Evolutionary conservation across 2,797 vertebrate species (phyloP).

Genomic region (Kryptolebias ocellatus): DNA sequence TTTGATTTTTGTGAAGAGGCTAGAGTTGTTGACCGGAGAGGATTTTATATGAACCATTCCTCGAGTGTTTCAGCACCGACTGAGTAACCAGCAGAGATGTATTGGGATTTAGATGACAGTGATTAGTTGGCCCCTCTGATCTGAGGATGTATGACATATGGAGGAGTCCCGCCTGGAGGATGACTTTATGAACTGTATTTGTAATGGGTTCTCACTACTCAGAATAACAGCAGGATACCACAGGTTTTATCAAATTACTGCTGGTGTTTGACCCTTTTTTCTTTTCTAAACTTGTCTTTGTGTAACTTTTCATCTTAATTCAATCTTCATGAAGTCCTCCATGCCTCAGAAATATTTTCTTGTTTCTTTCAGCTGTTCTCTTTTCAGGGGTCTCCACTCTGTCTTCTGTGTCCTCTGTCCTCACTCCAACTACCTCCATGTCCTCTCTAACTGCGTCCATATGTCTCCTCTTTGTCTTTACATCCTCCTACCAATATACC

Average conservation of each 20-base stretch:
- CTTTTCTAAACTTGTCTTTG: not conserved
- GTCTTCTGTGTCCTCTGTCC: too few relatives aligned
- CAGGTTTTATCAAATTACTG: slow-evolving; percentile 14
- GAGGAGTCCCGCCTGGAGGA: slow-evolving; percentile 39
- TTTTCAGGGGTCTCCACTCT: too few relatives aligned
- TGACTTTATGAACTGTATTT: slow-evolving; percentile 51
- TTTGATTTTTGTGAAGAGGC: slow-evolving; percentile 25
- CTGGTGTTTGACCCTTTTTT: slow-evolving; percentile 6
- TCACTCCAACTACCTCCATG: too few relatives aligned
- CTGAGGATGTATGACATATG: slow-evolving; percentile 52
- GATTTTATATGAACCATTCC: slow-evolving; percentile 50
- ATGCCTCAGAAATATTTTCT: slow-evolving; percentile 3
- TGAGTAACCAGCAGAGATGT: slow-evolving; percentile 38
- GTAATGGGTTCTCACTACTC: slow-evolving; percentile 41
- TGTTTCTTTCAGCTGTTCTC: too few relatives aligned
- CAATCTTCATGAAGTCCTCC: not conserved
- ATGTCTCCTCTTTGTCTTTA: too few relatives aligned
- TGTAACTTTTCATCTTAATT: not conserved
- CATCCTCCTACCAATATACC: too few relatives aligned
- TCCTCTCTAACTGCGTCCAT: too few relatives aligned
- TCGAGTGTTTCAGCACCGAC: slow-evolving; percentile 61
- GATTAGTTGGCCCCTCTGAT: slow-evolving; percentile 49
- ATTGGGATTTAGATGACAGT: slow-evolving; percentile 55
- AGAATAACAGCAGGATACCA: slow-evolving; percentile 20
- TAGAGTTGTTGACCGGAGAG: slow-evolving; percentile 33